Evolutionary conservation across 2,113 vertebrate species (phyloP).

Genomic region (Archocentrus centrarchus): DNA sequence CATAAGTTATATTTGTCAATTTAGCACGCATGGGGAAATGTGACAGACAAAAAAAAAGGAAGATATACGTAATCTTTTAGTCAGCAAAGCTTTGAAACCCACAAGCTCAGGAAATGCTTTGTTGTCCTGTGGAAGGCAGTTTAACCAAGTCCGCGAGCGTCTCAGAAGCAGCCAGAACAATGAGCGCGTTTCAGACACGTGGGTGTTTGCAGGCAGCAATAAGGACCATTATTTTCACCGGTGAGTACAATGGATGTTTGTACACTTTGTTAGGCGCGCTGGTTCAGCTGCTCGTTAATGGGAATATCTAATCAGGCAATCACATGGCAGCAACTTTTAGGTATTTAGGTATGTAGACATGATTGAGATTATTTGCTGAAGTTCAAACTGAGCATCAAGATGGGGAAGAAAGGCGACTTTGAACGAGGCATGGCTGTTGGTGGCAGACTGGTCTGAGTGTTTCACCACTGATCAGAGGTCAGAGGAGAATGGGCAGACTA

Average conservation of each 20-base stretch:
- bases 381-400: too few relatives aligned
- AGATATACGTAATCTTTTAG: conserved; percentile 23
- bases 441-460: too few relatives aligned
- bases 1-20: background rate
- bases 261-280: background rate
- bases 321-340: too few relatives aligned
- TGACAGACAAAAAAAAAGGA: background rate
- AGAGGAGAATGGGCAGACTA: background rate
- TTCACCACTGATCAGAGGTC: background rate
- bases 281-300: background rate
- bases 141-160: background rate
- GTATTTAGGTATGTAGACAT: background rate
- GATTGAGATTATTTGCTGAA: background rate
- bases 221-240: conserved; percentile 45
- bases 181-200: conserved; percentile 7
- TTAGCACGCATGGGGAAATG: background rate
- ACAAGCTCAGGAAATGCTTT: conserved; percentile 64
- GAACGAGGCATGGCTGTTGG: too few relatives aligned
- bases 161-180: background rate
- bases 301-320: background rate
- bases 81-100: conserved; percentile 43
- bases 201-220: conserved; percentile 17
- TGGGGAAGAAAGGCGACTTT: too few relatives aligned
- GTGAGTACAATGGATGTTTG: conserved; percentile 53
- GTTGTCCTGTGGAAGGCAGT: background rate